Conservation (phyloP, 2,888 invertebrate species). For the Drosophila nr. fundita region DNA sequence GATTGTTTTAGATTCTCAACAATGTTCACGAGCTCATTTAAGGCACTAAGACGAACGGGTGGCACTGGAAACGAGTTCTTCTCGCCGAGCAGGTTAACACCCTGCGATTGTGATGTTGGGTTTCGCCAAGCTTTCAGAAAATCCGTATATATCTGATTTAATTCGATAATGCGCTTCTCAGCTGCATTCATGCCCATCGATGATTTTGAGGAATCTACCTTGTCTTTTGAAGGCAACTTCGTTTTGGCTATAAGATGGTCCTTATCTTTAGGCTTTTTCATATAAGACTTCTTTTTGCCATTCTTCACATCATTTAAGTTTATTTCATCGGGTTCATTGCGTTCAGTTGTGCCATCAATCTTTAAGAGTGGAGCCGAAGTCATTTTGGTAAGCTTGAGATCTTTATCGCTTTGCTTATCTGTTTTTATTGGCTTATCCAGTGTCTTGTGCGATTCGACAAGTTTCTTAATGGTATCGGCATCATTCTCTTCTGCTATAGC, state of each 20-base stretch:
- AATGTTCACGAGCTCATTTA: slow-evolving; percentile 49
- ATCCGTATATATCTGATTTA: slow-evolving; percentile 44
- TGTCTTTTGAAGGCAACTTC: slow-evolving; percentile 6
- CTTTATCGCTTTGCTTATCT: neutral
- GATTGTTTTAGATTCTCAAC: slow-evolving; percentile 46
- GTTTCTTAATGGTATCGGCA: slow-evolving; percentile 6
- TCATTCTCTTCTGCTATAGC: slow-evolving; percentile 24
- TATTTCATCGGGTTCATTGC: neutral
- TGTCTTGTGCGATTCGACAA: neutral
- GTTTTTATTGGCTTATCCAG: neutral
- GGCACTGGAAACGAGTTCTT: neutral
- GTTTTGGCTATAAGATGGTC: slow-evolving; percentile 24
- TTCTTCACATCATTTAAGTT: neutral
- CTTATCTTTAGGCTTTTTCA: slow-evolving; percentile 7
- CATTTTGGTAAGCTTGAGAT: neutral
- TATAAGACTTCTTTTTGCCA: neutral
- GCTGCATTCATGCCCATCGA: slow-evolving; percentile 3
- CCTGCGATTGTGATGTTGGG: slow-evolving; percentile 5
- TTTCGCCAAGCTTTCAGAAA: slow-evolving; percentile 30
- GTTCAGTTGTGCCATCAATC: neutral
- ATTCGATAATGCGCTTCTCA: slow-evolving; percentile 17
- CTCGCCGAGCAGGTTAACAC: neutral
- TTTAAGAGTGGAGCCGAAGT: neutral
- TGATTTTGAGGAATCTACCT: neutral
- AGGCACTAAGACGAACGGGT: slow-evolving; percentile 39